Percentiles rank a stretch among this genome's conserved stretches.
Evolutionary conservation across 2,797 vertebrate genomes (phyloP).

Genomic region (Ctenopoma kingsleyae): DNA sequence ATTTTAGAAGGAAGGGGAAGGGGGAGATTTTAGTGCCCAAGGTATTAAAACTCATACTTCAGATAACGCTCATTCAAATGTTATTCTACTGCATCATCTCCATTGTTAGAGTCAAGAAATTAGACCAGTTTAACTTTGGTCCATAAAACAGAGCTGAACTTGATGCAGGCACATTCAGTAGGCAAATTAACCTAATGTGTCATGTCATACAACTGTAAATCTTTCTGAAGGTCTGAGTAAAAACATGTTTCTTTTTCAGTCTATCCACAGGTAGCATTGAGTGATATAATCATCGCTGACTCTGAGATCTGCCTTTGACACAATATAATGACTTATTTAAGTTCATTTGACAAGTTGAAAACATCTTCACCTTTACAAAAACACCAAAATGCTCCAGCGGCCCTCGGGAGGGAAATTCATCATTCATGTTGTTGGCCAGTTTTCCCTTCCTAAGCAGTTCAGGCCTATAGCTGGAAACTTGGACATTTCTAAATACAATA

Average conservation of each 20-base stretch:
- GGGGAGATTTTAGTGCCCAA: not conserved
- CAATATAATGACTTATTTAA: constrained; percentile 26
- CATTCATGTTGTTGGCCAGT: constrained; percentile 40
- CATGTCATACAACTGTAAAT: not conserved
- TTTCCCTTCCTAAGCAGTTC: constrained; percentile 22
- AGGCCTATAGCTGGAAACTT: constrained; percentile 35
- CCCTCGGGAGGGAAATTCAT: constrained; percentile 42
- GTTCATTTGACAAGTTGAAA: constrained; percentile 30
- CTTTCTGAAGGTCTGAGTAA: not conserved
- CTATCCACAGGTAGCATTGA: not conserved
- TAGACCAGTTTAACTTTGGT: too few relatives aligned
- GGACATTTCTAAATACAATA: constrained; percentile 49
- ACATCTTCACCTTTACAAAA: constrained; percentile 36
- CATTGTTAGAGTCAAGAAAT: too few relatives aligned
- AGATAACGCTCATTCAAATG: not conserved
- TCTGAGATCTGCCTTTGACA: constrained; percentile 12
- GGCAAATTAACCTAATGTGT: not conserved
- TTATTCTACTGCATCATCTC: not conserved
- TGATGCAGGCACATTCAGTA: not conserved
- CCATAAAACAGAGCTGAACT: not conserved
- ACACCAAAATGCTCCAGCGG: constrained; percentile 33
- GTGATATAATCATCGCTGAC: constrained; percentile 10
- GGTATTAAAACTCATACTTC: too few relatives aligned
- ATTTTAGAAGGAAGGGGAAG: too few relatives aligned
- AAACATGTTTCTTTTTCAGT: constrained; percentile 7